phyloP scores from a whole-genome alignment of 1,140 invertebrate species.

The Penaeus vannamei region DNA sequence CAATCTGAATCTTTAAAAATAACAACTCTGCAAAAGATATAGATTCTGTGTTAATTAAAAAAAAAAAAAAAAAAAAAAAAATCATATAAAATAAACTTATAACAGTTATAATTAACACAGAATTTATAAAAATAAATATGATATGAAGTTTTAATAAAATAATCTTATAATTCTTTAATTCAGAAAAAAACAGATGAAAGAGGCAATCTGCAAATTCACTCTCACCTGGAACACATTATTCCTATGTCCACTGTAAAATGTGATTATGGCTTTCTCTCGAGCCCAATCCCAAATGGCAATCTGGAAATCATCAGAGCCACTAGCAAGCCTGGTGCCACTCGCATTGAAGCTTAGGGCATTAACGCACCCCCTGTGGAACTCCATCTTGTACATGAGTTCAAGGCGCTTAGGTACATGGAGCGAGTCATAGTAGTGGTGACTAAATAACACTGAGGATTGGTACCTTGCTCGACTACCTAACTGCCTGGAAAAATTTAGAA shows the following conservation, averaged over 20 bases:
- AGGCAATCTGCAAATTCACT: not conserved
- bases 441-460: slow-evolving; percentile 77
- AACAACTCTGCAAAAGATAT: too few species aligned
- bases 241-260: slow-evolving; percentile 84
- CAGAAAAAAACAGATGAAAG: not conserved
- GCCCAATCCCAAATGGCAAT: slow-evolving; percentile 95
- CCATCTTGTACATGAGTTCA: slow-evolving; percentile 83
- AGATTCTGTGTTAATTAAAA: too few species aligned
- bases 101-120: not conserved
- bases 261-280: slow-evolving; percentile 77
- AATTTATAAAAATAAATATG: not conserved
- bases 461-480: slow-evolving; percentile 74
- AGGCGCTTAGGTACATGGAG: slow-evolving; percentile 86
- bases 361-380: slow-evolving; percentile 89
- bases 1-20: too few species aligned
- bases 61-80: too few species aligned
- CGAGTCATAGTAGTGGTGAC: slow-evolving; percentile 84
- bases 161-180: too few species aligned
- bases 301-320: slow-evolving; percentile 91
- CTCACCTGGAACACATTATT: slow-evolving; percentile 87
- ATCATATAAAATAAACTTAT: not conserved
- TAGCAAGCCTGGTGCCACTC: slow-evolving; percentile 82
- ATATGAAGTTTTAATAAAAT: not conserved
- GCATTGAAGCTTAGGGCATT: slow-evolving; percentile 93
- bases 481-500: slow-evolving; percentile 76